Evolutionary conservation across 2,888 invertebrate genomes (phyloP).

Genomic region (Cyaniris semiargus): DNA sequence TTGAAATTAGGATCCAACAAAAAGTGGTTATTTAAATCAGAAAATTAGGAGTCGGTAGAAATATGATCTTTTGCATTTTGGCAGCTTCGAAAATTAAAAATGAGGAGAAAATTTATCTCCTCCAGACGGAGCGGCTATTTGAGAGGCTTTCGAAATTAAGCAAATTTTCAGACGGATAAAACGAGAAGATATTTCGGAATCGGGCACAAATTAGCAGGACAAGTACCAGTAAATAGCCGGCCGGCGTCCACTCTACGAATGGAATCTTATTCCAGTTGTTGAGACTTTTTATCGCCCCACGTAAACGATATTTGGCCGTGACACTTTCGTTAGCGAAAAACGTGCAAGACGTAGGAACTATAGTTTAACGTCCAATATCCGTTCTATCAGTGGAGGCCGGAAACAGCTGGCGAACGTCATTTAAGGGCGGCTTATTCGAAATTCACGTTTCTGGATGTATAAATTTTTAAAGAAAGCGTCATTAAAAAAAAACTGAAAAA

Average conservation of each 20-base stretch:
- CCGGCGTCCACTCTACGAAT: not conserved
- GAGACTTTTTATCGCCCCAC: not conserved
- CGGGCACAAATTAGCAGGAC: not conserved
- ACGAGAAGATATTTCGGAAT: not conserved
- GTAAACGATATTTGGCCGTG: not conserved
- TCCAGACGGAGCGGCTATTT: not conserved
- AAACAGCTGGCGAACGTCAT: slow-evolving; percentile 73
- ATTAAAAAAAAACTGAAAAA: too few relatives aligned
- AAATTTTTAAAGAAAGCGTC: too few relatives aligned
- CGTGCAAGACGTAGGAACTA: slow-evolving; percentile 49
- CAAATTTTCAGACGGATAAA: not conserved
- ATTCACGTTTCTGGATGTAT: too few relatives aligned
- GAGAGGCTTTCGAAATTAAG: not conserved
- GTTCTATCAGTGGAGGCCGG: slow-evolving; percentile 77
- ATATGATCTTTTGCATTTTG: slow-evolving; percentile 13
- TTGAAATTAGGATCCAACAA: slow-evolving; percentile 23
- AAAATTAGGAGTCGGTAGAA: slow-evolving; percentile 21
- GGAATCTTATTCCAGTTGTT: not conserved
- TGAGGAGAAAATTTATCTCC: not conserved
- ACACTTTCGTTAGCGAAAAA: slow-evolving; percentile 31
- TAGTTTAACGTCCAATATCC: slow-evolving; percentile 75
- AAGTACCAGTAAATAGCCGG: not conserved
- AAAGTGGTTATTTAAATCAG: slow-evolving; percentile 19
- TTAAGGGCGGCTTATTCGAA: too few relatives aligned
- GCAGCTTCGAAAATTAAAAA: slow-evolving; percentile 10